phyloP scores from a whole-genome alignment of 2,113 vertebrate genomes.

The Oenanthe melanoleuca region DNA sequence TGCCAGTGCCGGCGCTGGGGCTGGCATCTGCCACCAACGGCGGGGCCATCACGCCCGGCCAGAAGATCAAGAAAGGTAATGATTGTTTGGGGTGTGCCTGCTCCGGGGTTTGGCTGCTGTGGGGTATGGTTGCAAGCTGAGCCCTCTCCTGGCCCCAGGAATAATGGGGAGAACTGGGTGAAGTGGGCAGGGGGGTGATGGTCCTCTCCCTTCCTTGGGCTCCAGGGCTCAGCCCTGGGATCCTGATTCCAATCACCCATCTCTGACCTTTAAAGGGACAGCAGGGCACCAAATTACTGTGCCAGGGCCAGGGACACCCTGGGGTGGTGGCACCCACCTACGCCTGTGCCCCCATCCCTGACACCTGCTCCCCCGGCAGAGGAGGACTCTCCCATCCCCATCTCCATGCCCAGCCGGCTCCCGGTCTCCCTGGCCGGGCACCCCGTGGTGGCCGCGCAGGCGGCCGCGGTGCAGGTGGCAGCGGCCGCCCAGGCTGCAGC shows the following conservation, averaged over 20 bases:
- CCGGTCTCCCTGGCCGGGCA: conserved; percentile 81
- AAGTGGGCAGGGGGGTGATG: rapidly evolving
- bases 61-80: conserved; percentile 95
- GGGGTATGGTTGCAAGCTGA: neutral
- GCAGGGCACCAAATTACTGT: rapidly evolving
- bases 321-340: neutral
- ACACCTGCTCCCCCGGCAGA: conserved; percentile 60
- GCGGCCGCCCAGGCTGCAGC: conserved; percentile 85
- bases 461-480: conserved; percentile 76
- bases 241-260: rapidly evolving
- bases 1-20: conserved; percentile 79
- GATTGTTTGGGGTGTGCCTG: neutral
- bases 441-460: conserved; percentile 85
- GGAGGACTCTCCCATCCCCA: conserved; percentile 83
- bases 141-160: rapidly evolving
- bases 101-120: neutral
- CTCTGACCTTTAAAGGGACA: neutral
- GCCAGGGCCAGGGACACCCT: rapidly evolving
- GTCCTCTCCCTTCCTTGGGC: neutral
- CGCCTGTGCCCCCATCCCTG: neutral
- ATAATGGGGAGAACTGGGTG: neutral
- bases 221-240: rapidly evolving
- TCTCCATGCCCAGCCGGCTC: conserved; percentile 79
- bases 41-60: conserved; percentile 76
- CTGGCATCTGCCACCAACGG: conserved; percentile 85